These are phyloP conservation scores for Lypha dubia DNA, from an alignment of 2,888 invertebrate genomes.

Conservation along the genomic window DNA sequence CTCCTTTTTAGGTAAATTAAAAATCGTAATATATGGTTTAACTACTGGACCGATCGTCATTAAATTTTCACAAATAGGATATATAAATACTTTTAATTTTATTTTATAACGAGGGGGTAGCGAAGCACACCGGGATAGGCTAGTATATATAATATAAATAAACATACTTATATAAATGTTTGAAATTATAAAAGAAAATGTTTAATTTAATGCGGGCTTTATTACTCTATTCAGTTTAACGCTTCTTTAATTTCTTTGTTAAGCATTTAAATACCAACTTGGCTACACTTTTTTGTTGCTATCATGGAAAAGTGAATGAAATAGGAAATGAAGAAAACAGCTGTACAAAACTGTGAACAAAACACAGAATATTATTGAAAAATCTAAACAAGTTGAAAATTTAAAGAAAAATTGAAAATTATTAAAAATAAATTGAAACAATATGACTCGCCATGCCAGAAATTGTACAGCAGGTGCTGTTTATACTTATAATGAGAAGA, in stretches of 20 bases:
- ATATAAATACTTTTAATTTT: too few species aligned
- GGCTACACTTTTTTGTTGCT: not conserved
- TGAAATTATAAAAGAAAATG: slow-evolving; percentile 42
- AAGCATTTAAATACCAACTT: not conserved
- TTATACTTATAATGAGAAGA: slow-evolving; percentile 98
- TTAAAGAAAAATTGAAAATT: not conserved
- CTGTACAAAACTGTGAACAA: slow-evolving; percentile 7
- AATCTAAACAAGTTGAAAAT: not conserved
- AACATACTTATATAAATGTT: slow-evolving; percentile 64
- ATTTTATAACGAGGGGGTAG: too few species aligned
- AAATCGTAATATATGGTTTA: too few species aligned
- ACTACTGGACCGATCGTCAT: too few species aligned
- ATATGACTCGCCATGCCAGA: slow-evolving; percentile 97
- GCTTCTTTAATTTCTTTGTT: too few species aligned
- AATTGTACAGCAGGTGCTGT: slow-evolving; percentile 99
- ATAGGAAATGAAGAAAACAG: slow-evolving; percentile 30
- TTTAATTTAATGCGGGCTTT: not conserved
- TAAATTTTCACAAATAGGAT: too few species aligned
- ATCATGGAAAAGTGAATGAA: slow-evolving; percentile 16
- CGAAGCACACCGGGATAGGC: too few species aligned
- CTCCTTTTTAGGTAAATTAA: too few species aligned
- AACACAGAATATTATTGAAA: not conserved
- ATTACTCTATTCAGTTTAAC: too few species aligned
- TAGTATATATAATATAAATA: slow-evolving; percentile 59
- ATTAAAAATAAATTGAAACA: slow-evolving; percentile 15